phyloP scores from a whole-genome alignment of 2,113 vertebrate genomes.

The Brachirus orientalis region DNA sequence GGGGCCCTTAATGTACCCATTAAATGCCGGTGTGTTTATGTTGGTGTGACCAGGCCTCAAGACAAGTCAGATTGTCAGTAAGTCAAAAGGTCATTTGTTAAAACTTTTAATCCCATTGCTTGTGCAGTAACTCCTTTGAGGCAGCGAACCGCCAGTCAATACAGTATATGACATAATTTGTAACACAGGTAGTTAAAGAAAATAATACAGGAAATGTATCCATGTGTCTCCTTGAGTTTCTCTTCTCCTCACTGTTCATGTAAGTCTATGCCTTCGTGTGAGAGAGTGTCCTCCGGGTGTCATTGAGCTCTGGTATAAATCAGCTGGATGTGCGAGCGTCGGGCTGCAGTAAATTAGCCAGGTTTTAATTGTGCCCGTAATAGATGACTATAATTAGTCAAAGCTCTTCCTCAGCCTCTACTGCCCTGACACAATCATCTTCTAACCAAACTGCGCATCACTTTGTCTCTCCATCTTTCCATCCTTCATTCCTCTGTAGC shows the following conservation, averaged over 20 bases:
- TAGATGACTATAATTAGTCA: slow-evolving; percentile 99
- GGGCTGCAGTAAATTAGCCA: slow-evolving; percentile 96
- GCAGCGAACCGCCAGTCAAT: not conserved
- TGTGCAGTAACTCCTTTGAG: too few species aligned
- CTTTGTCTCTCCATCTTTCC: slow-evolving; percentile 78
- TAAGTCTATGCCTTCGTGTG: slow-evolving; percentile 20
- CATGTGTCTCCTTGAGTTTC: slow-evolving; percentile 8
- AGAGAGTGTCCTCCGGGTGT: slow-evolving; percentile 91
- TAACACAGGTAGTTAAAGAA: slow-evolving; percentile 18
- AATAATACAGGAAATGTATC: not conserved
- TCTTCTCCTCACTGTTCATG: slow-evolving; percentile 1
- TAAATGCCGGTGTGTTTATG: too few species aligned
- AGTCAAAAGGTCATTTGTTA: too few species aligned
- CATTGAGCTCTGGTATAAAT: slow-evolving; percentile 97
- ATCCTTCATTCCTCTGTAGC: slow-evolving; percentile 62
- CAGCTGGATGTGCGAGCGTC: slow-evolving; percentile 91
- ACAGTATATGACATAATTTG: slow-evolving; percentile 7
- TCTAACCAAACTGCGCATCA: slow-evolving; percentile 77
- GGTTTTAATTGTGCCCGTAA: slow-evolving; percentile 99
- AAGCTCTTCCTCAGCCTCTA: slow-evolving; percentile 95
- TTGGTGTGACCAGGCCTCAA: too few species aligned
- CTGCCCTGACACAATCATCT: slow-evolving; percentile 76
- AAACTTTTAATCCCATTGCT: too few species aligned
- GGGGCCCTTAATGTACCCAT: too few species aligned
- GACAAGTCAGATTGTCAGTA: too few species aligned